Base-by-base conservation (phyloP, 2,113 vertebrate species). In the Lutjanus erythropterus region DNA sequence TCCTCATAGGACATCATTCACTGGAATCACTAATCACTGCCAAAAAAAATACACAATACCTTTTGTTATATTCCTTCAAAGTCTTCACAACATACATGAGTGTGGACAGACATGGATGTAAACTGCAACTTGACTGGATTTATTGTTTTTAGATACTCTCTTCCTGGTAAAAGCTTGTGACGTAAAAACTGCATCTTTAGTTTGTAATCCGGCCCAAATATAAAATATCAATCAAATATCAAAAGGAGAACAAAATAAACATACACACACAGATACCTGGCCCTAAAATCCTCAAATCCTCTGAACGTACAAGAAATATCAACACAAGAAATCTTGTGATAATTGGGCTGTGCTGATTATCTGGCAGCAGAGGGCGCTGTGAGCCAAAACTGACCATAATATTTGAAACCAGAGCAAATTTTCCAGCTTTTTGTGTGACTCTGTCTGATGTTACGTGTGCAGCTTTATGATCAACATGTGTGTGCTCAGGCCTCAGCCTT, bases 281-380 rank as follows among this genome's bases (percentile, higher is more conserved):
- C 3, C 37, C 42, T 7, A 62, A 41, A 16, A 18, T n/a, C 23
- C 33, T 62, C n/a, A 73, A 21, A 6, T 39, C 4, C 1, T 35
- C 19, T 9, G 56, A 60, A 6, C 9, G 21, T 49, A 19, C 55
- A 25, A 39, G 9, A 27, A 25, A 60, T 37, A 61, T 23, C 9
- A 37, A 60, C 5, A 9, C 5, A 9, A 31, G 23, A 52, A 37
- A 29, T 15, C 50, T 31, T 37, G 8, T 3, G 23, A 37, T 41
- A 5, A 59, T 9, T 18, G 21, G 21, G 21, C 29, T 83, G 27
- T 56, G 9, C 21, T 4, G 8, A 9, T 31, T n/a, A 8, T 33
- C 25, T 60, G 46, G 50, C 92, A 90, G 79, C 69, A 91, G 92
- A 86, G 87, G 90, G 86, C 61, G 75, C 74, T 75, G 77, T 82